Conservation (phyloP, 2,113 vertebrate genomes). For the Pholis gunnellus region DNA sequence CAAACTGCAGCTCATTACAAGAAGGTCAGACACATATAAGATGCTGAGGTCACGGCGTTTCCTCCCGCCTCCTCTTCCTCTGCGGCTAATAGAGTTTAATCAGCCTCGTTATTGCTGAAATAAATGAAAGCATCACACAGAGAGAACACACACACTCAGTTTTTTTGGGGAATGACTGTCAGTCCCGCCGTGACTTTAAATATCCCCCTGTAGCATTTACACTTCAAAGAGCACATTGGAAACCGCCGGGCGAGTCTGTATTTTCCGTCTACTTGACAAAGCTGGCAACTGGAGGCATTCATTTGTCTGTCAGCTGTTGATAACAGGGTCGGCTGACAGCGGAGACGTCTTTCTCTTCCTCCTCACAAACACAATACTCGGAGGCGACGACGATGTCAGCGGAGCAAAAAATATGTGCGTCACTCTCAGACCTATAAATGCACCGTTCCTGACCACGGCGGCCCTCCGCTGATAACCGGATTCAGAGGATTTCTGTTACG, state of each 20-base stretch:
- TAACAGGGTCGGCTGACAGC: slow-evolving; percentile 36
- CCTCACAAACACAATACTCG: slow-evolving; percentile 7
- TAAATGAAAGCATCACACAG: neutral
- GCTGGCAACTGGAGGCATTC: slow-evolving; percentile 31
- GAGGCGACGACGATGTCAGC: neutral
- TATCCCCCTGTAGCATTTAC: neutral
- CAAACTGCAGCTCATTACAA: slow-evolving; percentile 36
- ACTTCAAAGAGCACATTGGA: slow-evolving; percentile 26
- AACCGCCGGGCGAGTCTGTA: slow-evolving; percentile 23
- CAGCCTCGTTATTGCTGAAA: slow-evolving; percentile 10
- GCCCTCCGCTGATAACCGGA: neutral
- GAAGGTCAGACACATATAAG: slow-evolving; percentile 38
- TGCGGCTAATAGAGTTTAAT: slow-evolving; percentile 14
- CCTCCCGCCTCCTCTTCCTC: slow-evolving; percentile 17
- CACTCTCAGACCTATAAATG: neutral
- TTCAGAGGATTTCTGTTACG: neutral
- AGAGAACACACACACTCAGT: neutral
- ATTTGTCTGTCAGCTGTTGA: slow-evolving; percentile 52
- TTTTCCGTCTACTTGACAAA: slow-evolving; percentile 28
- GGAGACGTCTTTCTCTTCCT: neutral
- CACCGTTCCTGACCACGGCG: neutral
- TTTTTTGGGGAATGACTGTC: neutral
- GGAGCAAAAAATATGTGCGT: neutral
- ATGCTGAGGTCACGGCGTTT: neutral
- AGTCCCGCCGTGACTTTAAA: neutral